Base-by-base conservation (phyloP, 2,888 invertebrate genomes). In the Plebejus argus region DNA sequence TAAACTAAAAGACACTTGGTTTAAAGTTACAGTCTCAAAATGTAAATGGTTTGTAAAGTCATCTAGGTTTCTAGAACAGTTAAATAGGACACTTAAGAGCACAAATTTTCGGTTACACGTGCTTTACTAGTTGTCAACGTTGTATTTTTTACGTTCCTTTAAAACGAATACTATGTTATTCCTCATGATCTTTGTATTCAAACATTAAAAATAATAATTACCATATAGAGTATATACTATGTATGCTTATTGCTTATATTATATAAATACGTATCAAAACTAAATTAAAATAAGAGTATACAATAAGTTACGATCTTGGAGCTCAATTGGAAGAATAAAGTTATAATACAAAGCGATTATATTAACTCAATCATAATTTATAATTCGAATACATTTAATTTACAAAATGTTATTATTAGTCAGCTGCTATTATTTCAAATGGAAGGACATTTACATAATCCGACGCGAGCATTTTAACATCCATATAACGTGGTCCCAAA, bases 401-500 rank as follows among this genome's bases (percentile, higher is more conserved):
- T 72, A 72, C 39, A 72, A 45, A 45, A 45, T 15, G n/a, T 45
- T 45, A 72, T 12, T 72, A 6, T 4, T 33, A 66, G 15, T 66
- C 61, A 12, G 61, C 61, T 23, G 61, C 23, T 28, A 15, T 66
- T 10, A 1, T 28, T 28, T 28, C 15, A 8, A 58, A 7, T 20
- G 20, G 6, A 8, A 58, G 66, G 5, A 28, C 5, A 66, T 66
- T 28, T 28, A 58, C 58, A 58, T 7, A 28, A 66, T 23, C 20
- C 10, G 15, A 45, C 10, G 45, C 72, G 4, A 23, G 12, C 10
- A 23, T 53, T 23, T 49, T 49, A 28, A 45, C 49, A 15, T 39
- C 45, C 39, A 45, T 39, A 72, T 20, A 45, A 72, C 45, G 74
- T 74, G 74, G 74, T 74, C 74, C 74, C 74, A 23, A 74, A 74